Percentiles rank a stretch among this genome's conserved stretches.
Conservation (phyloP, 2,797 vertebrate genomes). For the Ptychadena robeensis region DNA sequence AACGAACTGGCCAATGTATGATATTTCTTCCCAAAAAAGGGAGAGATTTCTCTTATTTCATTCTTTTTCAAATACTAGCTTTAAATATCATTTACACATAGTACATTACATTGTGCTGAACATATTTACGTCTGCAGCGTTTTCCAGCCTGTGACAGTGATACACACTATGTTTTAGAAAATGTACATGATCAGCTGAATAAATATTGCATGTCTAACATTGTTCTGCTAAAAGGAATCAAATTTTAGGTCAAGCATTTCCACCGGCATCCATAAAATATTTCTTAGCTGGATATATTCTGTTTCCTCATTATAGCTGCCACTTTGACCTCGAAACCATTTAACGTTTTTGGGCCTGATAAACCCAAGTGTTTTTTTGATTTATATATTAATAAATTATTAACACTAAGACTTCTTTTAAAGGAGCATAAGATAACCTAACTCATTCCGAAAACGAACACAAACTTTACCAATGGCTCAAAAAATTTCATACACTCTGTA, state of each 20-base stretch:
- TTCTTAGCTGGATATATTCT: not conserved
- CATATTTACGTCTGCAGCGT: constrained; percentile 3
- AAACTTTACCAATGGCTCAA: too few species aligned
- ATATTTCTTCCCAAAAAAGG: not conserved
- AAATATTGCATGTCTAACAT: constrained; percentile 30
- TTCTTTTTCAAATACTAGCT: not conserved
- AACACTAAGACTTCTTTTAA: not conserved
- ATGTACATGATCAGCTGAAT: constrained; percentile 15
- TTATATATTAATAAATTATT: not conserved
- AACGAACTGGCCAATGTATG: not conserved
- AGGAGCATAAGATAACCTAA: too few species aligned
- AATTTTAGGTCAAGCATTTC: constrained; percentile 18
- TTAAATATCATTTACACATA: constrained; percentile 14
- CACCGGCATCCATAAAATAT: not conserved
- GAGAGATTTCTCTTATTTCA: not conserved
- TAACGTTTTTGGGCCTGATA: not conserved
- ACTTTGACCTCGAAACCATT: not conserved
- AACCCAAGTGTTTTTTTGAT: not conserved
- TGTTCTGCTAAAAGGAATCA: constrained; percentile 12
- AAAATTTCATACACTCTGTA: too few species aligned
- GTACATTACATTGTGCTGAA: constrained; percentile 2
- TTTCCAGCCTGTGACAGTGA: not conserved
- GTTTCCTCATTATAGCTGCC: not conserved
- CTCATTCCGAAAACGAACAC: too few species aligned
- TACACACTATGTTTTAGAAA: constrained; percentile 8